Base-by-base conservation (phyloP, 1,140 invertebrate species). In the Colletes latitarsis region DNA sequence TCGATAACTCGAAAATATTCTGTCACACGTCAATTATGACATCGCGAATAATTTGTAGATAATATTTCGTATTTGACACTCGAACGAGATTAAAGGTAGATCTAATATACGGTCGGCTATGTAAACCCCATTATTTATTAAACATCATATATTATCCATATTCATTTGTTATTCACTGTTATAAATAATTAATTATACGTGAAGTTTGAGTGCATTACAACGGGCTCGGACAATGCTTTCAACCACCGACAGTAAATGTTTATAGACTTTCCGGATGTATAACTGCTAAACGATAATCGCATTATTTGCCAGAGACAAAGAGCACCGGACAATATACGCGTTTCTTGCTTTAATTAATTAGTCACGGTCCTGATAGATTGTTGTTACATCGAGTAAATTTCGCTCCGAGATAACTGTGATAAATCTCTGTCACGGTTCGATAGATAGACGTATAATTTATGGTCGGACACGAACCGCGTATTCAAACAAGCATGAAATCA, bases 281-380 rank as follows among this genome's bases (percentile, higher is more conserved):
- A 64, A 78, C 58, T 53, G 46, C 63, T 71, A 78, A 63, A 0
- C 77, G 49, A 17, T 72, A 64, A 79, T 79, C 69, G 39, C 49
- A 15, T 79, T 71, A 57, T 73, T 72, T 73, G 77, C 3, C 15
- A 14, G 49, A 30, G n/a, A 53, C 58, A 46, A 3, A 46, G 8
- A 15, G 9, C 10, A 8, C 41, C 58, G 58, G 15, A 64, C 49
- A 46, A 52, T 53, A 53, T 58, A 8, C 21, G 46, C 10, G 62
- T 75, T 80, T 75, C 71, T 80, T 80, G 63, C 46, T 60, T 58
- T 74, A 80, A 80, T 80, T 80, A 80, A 75, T 75, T 75, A 67
- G 43, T 66, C 62, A 19, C 12, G 19, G 12, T 21, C 15, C 71
- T 52, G 77, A 80, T 75, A 52, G 62, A 80, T 80, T n/a, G 71